These are phyloP conservation scores for Mus pahari DNA, from an alignment of 2,113 vertebrate species.

Conservation along the genomic window DNA sequence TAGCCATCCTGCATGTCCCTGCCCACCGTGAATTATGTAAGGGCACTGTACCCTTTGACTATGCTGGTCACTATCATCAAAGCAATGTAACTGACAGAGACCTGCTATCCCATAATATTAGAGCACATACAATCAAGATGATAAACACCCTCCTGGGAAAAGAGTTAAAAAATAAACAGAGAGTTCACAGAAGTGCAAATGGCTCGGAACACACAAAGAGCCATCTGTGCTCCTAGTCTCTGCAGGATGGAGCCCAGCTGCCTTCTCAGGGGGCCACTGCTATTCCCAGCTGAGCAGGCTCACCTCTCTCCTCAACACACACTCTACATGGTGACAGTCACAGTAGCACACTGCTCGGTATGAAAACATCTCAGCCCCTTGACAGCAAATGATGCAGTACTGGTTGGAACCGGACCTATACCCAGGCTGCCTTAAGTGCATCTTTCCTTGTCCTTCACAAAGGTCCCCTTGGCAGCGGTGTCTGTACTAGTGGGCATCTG, in stretches of 20 bases:
- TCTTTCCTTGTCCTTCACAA: neutral
- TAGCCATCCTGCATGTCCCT: no score
- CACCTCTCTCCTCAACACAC: neutral
- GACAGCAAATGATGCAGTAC: neutral
- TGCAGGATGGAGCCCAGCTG: neutral
- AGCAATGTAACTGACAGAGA: neutral
- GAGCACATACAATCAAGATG: constrained; percentile 17
- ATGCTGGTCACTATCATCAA: neutral
- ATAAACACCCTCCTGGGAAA: neutral
- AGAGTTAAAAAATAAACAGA: neutral
- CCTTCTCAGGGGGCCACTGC: fast-evolving
- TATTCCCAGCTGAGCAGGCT: neutral
- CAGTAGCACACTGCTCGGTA: neutral
- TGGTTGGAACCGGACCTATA: neutral
- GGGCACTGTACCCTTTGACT: neutral
- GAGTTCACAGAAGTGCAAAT: neutral
- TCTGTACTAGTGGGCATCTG: neutral
- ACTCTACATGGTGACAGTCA: neutral
- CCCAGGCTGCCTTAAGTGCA: no score
- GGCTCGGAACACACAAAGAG: neutral
- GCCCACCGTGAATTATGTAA: neutral
- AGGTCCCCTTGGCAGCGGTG: neutral
- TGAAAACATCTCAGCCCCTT: neutral
- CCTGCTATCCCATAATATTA: neutral
- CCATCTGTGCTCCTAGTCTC: neutral